Evolutionary conservation across 2,113 vertebrate genomes (phyloP).

Genomic region (Stegastes partitus): DNA sequence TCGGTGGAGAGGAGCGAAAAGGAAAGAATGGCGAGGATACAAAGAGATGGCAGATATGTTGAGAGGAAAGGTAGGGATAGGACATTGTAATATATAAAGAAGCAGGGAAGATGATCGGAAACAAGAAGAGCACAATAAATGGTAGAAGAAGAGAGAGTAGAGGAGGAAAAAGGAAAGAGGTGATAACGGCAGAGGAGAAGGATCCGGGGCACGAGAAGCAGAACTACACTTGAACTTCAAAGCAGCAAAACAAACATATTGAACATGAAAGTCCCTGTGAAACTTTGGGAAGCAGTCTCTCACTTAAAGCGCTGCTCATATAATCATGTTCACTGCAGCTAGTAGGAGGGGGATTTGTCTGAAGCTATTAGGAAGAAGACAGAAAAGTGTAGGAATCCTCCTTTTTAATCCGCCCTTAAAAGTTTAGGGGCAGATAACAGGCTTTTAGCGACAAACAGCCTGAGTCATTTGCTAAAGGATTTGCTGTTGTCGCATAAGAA

Average conservation of each 20-base stretch:
- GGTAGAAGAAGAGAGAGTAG: background rate
- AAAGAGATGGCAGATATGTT: conserved; percentile 1
- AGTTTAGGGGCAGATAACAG: conserved; percentile 77
- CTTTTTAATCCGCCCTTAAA: conserved; percentile 76
- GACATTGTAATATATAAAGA: conserved; percentile 7
- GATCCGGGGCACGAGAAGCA: conserved; percentile 9
- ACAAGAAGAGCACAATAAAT: conserved; percentile 12
- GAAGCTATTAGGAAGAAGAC: conserved; percentile 64
- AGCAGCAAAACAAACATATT: conserved; percentile 67
- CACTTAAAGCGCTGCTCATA: conserved; percentile 50
- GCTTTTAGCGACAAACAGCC: conserved; percentile 73
- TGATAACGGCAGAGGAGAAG: conserved; percentile 17
- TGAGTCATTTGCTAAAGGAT: conserved; percentile 70
- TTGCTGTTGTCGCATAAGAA: conserved; percentile 66
- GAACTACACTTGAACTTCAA: conserved; percentile 59
- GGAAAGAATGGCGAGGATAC: background rate
- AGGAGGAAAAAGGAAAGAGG: background rate
- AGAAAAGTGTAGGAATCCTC: conserved; percentile 63
- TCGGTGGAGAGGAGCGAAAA: conserved; percentile 11
- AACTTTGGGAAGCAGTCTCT: conserved; percentile 47
- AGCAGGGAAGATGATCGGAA: background rate
- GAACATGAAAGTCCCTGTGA: conserved; percentile 53
- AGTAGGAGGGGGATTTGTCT: conserved; percentile 71
- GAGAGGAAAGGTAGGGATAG: conserved; percentile 4
- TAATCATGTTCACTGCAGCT: conserved; percentile 64